Conservation (phyloP, 1,140 invertebrate species). For the Lanistes nyassanus region DNA sequence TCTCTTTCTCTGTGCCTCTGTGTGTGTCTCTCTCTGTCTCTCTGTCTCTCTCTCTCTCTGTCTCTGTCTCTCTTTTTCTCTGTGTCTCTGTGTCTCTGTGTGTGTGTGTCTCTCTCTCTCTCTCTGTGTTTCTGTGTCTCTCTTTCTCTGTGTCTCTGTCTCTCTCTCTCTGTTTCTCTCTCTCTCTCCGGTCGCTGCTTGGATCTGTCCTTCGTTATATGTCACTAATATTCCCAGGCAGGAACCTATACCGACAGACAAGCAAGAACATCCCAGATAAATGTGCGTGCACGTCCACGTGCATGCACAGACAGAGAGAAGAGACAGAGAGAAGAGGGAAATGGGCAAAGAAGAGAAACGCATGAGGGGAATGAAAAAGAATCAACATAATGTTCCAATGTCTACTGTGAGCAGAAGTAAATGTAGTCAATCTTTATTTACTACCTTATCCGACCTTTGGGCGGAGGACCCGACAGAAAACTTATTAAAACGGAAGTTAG, state of each 20-base stretch:
- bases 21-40: background rate
- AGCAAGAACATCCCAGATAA: no score
- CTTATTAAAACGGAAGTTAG: no score
- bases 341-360: background rate
- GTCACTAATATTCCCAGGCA: no score
- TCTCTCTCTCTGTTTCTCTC: background rate
- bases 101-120: background rate
- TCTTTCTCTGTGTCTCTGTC: background rate
- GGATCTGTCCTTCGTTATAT: no score
- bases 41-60: background rate
- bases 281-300: no score
- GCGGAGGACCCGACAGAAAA: no score
- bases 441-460: no score
- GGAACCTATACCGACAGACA: no score
- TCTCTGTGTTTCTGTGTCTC: background rate
- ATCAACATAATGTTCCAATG: no score
- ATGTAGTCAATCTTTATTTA: no score
- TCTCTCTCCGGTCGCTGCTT: background rate
- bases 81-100: background rate
- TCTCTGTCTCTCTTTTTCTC: slow-evolving; percentile 1
- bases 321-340: background rate
- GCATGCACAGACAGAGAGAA: background rate
- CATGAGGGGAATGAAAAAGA: background rate
- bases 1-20: background rate
- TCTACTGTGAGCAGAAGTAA: no score